Evolutionary conservation across 1,140 invertebrate genomes (phyloP).

Genomic region (Drosophila pruinosa): DNA sequence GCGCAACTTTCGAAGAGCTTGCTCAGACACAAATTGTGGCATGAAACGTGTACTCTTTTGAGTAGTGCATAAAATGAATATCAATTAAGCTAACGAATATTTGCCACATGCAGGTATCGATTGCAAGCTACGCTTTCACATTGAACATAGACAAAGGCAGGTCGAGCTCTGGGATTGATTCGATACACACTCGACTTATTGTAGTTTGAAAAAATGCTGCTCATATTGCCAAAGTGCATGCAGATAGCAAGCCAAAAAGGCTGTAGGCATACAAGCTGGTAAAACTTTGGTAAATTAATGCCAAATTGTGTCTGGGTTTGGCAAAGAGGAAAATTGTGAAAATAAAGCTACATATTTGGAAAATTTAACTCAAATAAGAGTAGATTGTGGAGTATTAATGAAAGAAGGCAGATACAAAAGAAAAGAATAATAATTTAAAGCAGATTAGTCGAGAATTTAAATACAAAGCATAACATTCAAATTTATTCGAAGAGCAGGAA

Average conservation of each 20-base stretch:
- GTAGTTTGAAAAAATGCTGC: background rate
- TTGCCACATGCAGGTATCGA: conserved; percentile 14
- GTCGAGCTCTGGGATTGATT: background rate
- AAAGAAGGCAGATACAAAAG: background rate
- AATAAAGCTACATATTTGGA: background rate
- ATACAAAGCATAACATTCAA: too few relatives aligned
- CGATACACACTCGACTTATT: background rate
- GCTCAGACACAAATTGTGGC: background rate
- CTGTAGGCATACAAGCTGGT: background rate
- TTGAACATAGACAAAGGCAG: background rate
- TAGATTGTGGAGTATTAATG: background rate
- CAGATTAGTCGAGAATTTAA: too few relatives aligned
- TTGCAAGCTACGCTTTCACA: conserved; percentile 10
- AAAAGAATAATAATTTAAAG: too few relatives aligned
- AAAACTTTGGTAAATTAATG: background rate
- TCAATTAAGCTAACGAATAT: conserved; percentile 52
- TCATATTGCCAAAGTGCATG: background rate
- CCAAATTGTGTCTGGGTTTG: background rate
- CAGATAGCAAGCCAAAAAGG: background rate
- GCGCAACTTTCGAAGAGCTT: background rate
- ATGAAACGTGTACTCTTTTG: background rate
- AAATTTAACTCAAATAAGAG: background rate
- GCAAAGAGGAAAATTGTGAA: background rate
- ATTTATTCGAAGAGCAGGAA: too few relatives aligned
- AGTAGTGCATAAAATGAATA: conserved; percentile 54